Evolutionary conservation across 2,797 vertebrate genomes (phyloP).

Genomic region (Sardinella longiceps): DNA sequence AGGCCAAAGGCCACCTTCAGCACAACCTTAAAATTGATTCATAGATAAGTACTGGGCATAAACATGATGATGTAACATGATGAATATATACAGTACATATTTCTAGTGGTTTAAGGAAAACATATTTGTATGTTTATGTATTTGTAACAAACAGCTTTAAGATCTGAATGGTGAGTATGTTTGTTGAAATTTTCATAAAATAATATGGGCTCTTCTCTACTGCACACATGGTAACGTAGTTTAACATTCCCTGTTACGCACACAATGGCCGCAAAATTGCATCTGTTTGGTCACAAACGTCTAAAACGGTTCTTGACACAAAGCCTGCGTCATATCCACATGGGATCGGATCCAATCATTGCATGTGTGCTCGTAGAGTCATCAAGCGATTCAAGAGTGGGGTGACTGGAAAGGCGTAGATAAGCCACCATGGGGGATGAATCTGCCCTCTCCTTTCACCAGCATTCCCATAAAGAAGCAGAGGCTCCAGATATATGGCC

Average conservation of each 20-base stretch:
- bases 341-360: neutral
- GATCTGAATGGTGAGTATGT: too few species aligned
- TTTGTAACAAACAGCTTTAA: too few species aligned
- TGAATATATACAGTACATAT: neutral
- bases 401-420: neutral
- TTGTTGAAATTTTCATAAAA: neutral
- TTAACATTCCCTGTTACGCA: neutral
- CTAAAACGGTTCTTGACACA: neutral
- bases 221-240: too few species aligned
- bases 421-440: neutral
- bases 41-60: neutral
- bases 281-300: neutral
- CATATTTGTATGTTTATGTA: too few species aligned
- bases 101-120: neutral
- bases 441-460: conserved; percentile 10
- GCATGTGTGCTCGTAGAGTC: neutral
- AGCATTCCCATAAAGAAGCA: neutral
- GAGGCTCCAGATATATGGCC: conserved; percentile 4
- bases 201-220: too few species aligned
- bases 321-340: neutral
- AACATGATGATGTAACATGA: neutral
- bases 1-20: neutral
- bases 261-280: neutral
- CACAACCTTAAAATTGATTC: neutral
- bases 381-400: neutral